Evolutionary conservation across 2,113 vertebrate species (phyloP), one percentile per base, ranked within the genome.

Genomic region (Myotis davidii): DNA sequence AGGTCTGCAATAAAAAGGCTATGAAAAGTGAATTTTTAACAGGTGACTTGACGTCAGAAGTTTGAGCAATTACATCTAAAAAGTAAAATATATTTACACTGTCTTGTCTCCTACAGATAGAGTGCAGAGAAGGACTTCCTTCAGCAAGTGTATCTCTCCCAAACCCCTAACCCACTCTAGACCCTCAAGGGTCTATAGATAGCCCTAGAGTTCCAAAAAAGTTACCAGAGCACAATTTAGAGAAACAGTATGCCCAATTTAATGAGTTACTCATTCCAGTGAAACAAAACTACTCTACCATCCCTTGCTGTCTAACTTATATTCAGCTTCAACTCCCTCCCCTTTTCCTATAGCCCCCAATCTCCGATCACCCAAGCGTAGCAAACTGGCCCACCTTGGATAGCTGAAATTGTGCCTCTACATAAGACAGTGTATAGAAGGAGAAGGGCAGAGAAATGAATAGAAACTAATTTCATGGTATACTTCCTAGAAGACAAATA

Each of bases 61-160:
- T 94, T 92, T 94, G 32, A 89, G 56, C 95, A 91, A 64, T 77
- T 67, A n/a, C 20, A 52, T 34, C n/a, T 77, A 70, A 82, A 76
- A 90, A 59, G 20, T 84, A 81, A 85, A 27, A 20, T 25, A 84
- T 21, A 20, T 54, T 76, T 88, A 88, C n/a, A 4, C 77, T 91
- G 56, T 82, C 48, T 64, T 84, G 59, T 65, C 88, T 90, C 70
- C 37, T 42, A 97, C 8, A 77, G 39, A 88, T 0, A 91, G 29
- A 56, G 39, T 48, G 1, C 25, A 76, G 34, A 95, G n/a, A 79
- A 84, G 6, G 29, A 34, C 27, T 27, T 74, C 56, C 73, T 83
- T 89, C 17, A 74, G 17, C n/a, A 91, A 50, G 8, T 14, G 0
- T 45, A 39, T 37, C 45, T 83, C 61, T 83, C 16, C 54, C n/a